Percentiles rank a stretch among this genome's conserved stretches.
These are phyloP conservation scores for Scylla paramamosain DNA, from an alignment of 1,140 invertebrate genomes.

Conservation along the genomic window DNA sequence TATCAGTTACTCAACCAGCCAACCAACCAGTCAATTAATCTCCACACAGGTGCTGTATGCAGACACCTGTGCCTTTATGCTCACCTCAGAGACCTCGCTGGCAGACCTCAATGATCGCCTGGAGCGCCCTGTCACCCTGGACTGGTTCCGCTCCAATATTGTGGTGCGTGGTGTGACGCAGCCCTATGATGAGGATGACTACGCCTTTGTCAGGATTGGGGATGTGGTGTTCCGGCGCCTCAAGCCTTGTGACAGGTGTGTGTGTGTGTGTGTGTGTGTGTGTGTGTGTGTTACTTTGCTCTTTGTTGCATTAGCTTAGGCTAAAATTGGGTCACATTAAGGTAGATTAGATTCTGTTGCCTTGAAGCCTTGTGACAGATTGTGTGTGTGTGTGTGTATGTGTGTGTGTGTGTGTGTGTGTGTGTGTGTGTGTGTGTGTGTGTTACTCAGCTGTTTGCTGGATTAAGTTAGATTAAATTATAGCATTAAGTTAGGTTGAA, in stretches of 20 bases:
- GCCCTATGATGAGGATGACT: conserved; percentile 63
- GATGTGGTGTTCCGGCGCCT: conserved; percentile 53
- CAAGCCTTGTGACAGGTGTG: conserved; percentile 65
- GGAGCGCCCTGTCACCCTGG: conserved; percentile 40
- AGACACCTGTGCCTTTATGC: conserved; percentile 30
- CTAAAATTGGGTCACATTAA: neutral
- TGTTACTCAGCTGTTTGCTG: neutral
- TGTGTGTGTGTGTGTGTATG: neutral
- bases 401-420: neutral
- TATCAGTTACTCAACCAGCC: no score
- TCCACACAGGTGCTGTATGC: conserved; percentile 27
- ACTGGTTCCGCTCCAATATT: conserved; percentile 60
- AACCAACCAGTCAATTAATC: neutral
- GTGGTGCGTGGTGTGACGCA: conserved; percentile 32
- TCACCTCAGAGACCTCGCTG: conserved; percentile 51
- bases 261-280: neutral
- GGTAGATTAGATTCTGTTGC: neutral
- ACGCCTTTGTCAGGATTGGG: conserved; percentile 65
- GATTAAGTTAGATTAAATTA: neutral
- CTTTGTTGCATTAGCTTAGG: neutral
- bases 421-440: neutral
- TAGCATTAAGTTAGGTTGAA: neutral
- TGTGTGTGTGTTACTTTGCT: no score
- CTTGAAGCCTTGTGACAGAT: neutral
- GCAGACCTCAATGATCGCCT: conserved; percentile 60